phyloP scores from a whole-genome alignment of 1,140 invertebrate genomes.

The Liolophura sinensis region DNA sequence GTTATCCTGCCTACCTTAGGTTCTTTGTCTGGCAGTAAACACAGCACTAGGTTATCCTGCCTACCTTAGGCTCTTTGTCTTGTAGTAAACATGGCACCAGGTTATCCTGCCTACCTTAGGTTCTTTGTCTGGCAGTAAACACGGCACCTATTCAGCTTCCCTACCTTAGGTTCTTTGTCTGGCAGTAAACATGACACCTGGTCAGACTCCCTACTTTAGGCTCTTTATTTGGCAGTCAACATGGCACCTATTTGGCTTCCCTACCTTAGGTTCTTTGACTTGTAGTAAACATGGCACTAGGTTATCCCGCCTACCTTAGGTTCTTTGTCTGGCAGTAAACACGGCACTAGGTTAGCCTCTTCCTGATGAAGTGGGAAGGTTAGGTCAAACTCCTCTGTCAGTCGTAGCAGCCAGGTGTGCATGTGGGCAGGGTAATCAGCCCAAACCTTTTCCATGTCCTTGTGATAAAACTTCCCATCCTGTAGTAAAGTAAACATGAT shows the following conservation, averaged over 20 bases:
- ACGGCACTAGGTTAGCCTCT: conserved; percentile 52
- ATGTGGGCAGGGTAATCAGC: conserved; percentile 38
- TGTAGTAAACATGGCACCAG: no score
- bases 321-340: conserved; percentile 45
- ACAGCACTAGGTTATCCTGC: no score
- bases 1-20: no score
- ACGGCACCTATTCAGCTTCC: no score
- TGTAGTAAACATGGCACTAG: not conserved
- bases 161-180: no score
- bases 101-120: no score
- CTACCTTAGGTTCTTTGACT: not conserved
- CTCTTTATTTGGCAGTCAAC: no score
- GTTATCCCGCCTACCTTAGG: conserved; percentile 15
- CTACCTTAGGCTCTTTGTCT: no score
- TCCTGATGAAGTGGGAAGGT: conserved; percentile 49
- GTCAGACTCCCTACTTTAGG: no score
- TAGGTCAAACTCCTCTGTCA: conserved; percentile 58
- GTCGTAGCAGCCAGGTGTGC: conserved; percentile 52
- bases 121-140: no score
- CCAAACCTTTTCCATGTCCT: conserved; percentile 52
- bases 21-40: no score
- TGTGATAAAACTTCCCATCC: conserved; percentile 47
- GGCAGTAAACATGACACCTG: no score
- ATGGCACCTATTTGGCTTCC: not conserved
- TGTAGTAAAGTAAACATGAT: conserved; percentile 13